Conservation (phyloP, 2,888 invertebrate species). For the Heterodera filipjevi region DNA sequence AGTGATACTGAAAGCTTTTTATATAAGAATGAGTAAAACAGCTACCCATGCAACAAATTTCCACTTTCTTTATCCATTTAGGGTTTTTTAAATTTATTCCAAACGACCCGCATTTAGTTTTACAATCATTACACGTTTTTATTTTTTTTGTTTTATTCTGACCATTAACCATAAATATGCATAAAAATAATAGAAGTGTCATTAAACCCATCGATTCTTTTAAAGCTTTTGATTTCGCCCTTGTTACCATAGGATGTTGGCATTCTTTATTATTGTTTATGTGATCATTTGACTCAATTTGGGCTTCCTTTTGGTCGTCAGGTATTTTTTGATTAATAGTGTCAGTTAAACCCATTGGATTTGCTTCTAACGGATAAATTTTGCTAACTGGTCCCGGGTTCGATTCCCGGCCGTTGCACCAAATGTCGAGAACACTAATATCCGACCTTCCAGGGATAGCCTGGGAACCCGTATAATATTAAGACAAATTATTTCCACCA, state of each 20-base stretch:
- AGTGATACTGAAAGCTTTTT: neutral
- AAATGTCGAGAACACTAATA: too few species aligned
- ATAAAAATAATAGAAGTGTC: neutral
- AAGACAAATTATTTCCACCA: too few species aligned
- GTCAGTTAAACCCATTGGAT: too few species aligned
- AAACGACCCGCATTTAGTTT: neutral
- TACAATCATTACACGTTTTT: constrained; percentile 5
- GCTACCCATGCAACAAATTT: constrained; percentile 10
- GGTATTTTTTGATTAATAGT: neutral
- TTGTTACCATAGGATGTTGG: neutral
- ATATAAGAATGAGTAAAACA: neutral
- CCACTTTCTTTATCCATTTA: neutral
- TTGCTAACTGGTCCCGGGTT: neutral
- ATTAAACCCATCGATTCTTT: neutral
- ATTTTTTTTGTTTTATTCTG: neutral
- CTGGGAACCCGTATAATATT: too few species aligned
- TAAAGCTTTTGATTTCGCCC: neutral
- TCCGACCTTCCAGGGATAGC: too few species aligned
- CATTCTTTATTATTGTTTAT: neutral
- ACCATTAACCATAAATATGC: neutral
- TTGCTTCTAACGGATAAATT: constrained; percentile 8
- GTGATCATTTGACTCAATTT: neutral
- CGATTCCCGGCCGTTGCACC: too few species aligned
- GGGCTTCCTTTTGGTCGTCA: too few species aligned
- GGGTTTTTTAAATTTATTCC: neutral